Evolutionary conservation across 2,888 invertebrate genomes (phyloP).

Genomic region (Teleiodes luculella): DNA sequence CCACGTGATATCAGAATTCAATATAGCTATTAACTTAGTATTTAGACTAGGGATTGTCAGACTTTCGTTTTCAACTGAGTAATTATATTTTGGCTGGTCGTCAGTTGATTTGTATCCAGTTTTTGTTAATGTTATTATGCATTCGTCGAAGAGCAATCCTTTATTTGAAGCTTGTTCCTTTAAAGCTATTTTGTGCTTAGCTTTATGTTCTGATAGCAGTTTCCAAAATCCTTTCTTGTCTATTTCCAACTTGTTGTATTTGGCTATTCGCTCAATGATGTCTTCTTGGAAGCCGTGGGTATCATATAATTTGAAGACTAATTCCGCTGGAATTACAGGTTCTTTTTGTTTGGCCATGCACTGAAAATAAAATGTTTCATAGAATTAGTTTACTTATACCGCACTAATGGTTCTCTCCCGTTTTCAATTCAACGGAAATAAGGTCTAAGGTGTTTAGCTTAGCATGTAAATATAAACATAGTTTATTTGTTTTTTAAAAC

Average conservation of each 20-base stretch:
- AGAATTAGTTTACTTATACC: not conserved
- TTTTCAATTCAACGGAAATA: no score
- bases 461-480: no score
- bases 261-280: slow-evolving; percentile 82
- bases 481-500: no score
- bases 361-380: slow-evolving; percentile 37
- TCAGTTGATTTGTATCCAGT: slow-evolving; percentile 76
- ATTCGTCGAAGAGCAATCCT: slow-evolving; percentile 55
- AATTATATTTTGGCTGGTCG: slow-evolving; percentile 82
- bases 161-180: slow-evolving; percentile 54
- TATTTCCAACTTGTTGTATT: slow-evolving; percentile 80
- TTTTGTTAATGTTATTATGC: slow-evolving; percentile 64
- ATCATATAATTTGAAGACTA: slow-evolving; percentile 87
- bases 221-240: slow-evolving; percentile 79
- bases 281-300: slow-evolving; percentile 88
- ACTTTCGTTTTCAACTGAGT: slow-evolving; percentile 53
- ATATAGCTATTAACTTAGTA: slow-evolving; percentile 77
- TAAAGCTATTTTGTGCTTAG: slow-evolving; percentile 64
- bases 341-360: slow-evolving; percentile 54
- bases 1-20: slow-evolving; percentile 74
- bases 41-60: slow-evolving; percentile 78
- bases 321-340: slow-evolving; percentile 78
- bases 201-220: slow-evolving; percentile 73
- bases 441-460: no score
- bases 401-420: no score